Conservation (phyloP, 92 coral and sea anemone genomes). For the Parazoanthus swiftii region DNA sequence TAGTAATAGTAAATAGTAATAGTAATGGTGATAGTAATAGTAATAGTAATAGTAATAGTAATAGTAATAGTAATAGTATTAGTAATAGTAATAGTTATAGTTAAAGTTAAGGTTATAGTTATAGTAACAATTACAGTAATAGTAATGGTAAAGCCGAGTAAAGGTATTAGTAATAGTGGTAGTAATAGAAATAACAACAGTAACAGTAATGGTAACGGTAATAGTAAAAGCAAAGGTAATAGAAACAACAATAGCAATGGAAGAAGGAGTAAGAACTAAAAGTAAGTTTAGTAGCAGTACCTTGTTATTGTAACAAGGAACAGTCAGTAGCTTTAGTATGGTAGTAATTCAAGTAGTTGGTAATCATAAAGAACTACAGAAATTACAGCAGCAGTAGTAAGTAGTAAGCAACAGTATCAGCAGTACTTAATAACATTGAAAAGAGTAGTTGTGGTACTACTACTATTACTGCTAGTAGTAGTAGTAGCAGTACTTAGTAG, state of each 20-base stretch:
- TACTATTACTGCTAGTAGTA: neutral
- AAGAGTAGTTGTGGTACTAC: neutral
- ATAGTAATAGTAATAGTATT: neutral
- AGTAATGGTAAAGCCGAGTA: neutral
- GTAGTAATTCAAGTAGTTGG: neutral
- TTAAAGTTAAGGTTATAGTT: neutral
- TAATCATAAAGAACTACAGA: too few relatives aligned
- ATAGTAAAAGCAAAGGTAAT: neutral
- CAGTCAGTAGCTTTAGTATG: too few relatives aligned
- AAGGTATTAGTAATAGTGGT: neutral
- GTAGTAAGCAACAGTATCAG: neutral
- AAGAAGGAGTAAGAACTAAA: neutral
- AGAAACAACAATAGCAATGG: neutral
- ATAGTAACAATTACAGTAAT: neutral
- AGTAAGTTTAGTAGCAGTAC: too few relatives aligned
- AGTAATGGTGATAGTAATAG: neutral
- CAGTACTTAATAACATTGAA: neutral
- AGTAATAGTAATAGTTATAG: neutral
- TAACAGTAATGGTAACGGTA: neutral
- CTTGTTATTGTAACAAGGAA: too few relatives aligned
- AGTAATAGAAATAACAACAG: neutral
- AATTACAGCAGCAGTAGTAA: neutral
- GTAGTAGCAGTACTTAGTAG: neutral
- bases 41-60: neutral
- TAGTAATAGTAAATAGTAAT: conserved; percentile 4